phyloP scores from a whole-genome alignment of 1,140 invertebrate species.

The Asbolus verrucosus region DNA sequence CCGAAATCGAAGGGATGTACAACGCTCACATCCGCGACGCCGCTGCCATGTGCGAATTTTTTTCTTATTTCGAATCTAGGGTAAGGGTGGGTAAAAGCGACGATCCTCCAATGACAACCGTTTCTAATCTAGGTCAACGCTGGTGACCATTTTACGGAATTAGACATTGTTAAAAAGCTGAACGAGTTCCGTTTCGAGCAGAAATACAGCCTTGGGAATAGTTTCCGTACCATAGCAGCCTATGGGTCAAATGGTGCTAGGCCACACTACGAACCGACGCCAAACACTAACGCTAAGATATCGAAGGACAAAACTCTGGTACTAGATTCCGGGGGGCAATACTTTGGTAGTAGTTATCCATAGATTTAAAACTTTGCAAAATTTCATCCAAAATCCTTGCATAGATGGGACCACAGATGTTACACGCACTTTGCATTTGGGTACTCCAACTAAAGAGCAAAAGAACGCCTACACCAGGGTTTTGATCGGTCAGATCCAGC shows the following conservation, averaged over 20 bases:
- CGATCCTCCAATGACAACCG: neutral
- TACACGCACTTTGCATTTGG: conserved; percentile 91
- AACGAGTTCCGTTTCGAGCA: conserved; percentile 79
- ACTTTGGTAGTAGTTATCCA: conserved; percentile 73
- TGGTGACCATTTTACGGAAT: conserved; percentile 72
- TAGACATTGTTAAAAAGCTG: conserved; percentile 74
- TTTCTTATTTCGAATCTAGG: conserved; percentile 85
- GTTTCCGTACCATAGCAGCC: conserved; percentile 90
- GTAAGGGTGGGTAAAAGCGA: conserved; percentile 63
- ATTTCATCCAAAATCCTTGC: neutral
- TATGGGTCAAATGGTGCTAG: conserved; percentile 90
- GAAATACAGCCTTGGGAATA: conserved; percentile 75
- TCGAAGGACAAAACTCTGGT: conserved; percentile 76
- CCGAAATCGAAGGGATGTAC: conserved; percentile 90
- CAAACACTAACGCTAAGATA: conserved; percentile 79
- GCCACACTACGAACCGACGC: conserved; percentile 89
- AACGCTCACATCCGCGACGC: conserved; percentile 86
- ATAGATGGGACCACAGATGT: conserved; percentile 93
- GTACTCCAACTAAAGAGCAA: conserved; percentile 80
- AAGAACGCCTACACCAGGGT: conserved; percentile 89
- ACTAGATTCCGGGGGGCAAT: conserved; percentile 81
- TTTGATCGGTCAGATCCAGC: conserved; percentile 85
- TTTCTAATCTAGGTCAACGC: conserved; percentile 53
- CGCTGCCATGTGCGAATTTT: conserved; percentile 91
- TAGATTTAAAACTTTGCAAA: neutral